Percentiles rank a stretch among this genome's conserved stretches.
These are phyloP conservation scores for Phrynosoma blainvillii DNA, from an alignment of 2,113 vertebrate genomes.

Conservation along the genomic window DNA sequence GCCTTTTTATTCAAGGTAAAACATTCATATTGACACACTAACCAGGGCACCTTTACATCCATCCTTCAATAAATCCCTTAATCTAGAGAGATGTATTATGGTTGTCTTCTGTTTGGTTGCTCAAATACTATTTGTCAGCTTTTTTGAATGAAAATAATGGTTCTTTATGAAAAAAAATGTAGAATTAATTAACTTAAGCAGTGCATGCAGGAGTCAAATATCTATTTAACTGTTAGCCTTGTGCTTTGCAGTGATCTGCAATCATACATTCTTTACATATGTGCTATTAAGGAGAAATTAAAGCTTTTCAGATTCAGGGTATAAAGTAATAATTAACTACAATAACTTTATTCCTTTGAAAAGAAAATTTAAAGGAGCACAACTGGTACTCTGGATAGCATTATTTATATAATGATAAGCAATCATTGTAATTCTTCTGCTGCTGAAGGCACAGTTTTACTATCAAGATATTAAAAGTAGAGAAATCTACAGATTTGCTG, in stretches of 20 bases:
- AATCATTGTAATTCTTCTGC: conserved; percentile 76
- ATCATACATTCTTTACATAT: conserved; percentile 78
- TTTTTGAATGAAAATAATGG: conserved; percentile 85
- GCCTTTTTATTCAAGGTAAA: conserved; percentile 23
- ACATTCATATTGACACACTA: conserved; percentile 17
- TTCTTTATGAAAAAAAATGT: conserved; percentile 76
- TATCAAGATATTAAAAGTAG: conserved; percentile 67
- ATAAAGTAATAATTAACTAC: conserved; percentile 77
- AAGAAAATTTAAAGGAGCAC: conserved; percentile 56
- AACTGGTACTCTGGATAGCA: conserved; percentile 67
- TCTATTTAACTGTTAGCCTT: conserved; percentile 77
- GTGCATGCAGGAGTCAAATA: conserved; percentile 66
- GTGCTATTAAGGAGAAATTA: conserved; percentile 57
- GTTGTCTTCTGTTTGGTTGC: conserved; percentile 50
- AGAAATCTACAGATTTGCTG: conserved; percentile 69
- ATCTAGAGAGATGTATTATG: conserved; percentile 53
- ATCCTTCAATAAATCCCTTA: conserved; percentile 53
- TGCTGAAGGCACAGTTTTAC: conserved; percentile 75
- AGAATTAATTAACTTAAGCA: conserved; percentile 81
- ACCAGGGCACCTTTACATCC: conserved; percentile 40
- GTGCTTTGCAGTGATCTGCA: conserved; percentile 75
- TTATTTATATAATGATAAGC: conserved; percentile 79
- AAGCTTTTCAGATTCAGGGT: conserved; percentile 65
- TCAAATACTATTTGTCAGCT: conserved; percentile 55
- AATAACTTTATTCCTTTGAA: conserved; percentile 79